phyloP scores from a whole-genome alignment of 2,113 vertebrate genomes.

The Helogale parvula region DNA sequence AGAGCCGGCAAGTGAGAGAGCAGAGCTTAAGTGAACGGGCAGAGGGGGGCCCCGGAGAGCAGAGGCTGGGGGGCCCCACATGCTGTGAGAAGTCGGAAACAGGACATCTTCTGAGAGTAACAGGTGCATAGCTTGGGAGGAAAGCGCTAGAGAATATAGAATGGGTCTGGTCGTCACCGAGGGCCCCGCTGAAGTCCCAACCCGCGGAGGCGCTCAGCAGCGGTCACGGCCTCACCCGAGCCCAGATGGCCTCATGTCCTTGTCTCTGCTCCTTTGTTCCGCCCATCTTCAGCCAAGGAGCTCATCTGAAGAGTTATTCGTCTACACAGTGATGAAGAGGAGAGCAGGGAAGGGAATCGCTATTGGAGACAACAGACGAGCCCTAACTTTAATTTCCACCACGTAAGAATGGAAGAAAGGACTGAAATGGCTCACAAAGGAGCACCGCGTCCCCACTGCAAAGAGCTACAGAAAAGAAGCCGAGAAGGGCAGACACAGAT shows the following conservation, averaged over 20 bases:
- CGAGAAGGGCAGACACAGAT: background rate
- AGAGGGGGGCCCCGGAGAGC: background rate
- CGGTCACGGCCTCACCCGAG: accelerated
- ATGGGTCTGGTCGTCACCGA: background rate
- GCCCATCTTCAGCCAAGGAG: background rate
- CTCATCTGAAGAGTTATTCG: background rate
- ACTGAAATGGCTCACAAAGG: background rate
- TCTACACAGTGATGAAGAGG: background rate
- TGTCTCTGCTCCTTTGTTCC: background rate
- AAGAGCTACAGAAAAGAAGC: background rate
- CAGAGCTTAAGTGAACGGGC: background rate
- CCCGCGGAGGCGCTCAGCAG: background rate
- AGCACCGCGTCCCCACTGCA: background rate
- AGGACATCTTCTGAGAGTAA: background rate
- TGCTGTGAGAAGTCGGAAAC: background rate
- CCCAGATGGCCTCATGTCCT: background rate
- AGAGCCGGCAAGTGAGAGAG: background rate
- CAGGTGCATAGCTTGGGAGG: background rate
- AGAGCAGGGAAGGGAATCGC: background rate
- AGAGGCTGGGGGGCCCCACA: background rate
- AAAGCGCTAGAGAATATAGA: background rate
- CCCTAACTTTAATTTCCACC: background rate
- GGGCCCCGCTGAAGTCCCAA: too few relatives aligned
- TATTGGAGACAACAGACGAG: background rate
- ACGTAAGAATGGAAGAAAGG: background rate